Conservation (phyloP, 1,140 invertebrate genomes). For the Zaprionus capensis region DNA sequence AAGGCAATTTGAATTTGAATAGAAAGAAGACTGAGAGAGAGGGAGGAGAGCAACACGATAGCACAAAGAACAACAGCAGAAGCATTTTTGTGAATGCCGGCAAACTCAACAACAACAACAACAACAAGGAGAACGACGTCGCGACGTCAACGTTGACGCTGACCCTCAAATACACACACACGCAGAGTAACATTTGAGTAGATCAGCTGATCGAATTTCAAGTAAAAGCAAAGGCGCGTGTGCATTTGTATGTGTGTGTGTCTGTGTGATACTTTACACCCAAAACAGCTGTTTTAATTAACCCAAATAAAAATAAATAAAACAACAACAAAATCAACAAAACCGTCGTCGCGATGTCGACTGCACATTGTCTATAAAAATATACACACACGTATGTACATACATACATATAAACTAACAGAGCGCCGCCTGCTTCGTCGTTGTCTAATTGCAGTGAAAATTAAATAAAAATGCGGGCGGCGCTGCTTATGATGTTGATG, state of each 20-base stretch:
- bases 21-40: constrained; percentile 23
- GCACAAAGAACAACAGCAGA: constrained; percentile 14
- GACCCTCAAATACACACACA: constrained; percentile 51
- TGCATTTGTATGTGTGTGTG: constrained; percentile 25
- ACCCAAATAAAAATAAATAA: constrained; percentile 62
- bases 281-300: constrained; percentile 80
- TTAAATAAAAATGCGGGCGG: constrained; percentile 43
- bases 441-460: constrained; percentile 45
- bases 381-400: constrained; percentile 29
- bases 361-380: constrained; percentile 35
- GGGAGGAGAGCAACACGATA: constrained; percentile 32
- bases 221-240: constrained; percentile 33
- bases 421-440: background rate
- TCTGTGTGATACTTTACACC: constrained; percentile 49
- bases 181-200: constrained; percentile 14
- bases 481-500: constrained; percentile 19
- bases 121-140: constrained; percentile 17
- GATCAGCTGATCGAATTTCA: constrained; percentile 80
- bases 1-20: constrained; percentile 69
- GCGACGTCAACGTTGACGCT: constrained; percentile 45
- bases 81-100: constrained; percentile 48
- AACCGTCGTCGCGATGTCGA: constrained; percentile 1
- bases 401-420: background rate
- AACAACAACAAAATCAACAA: constrained; percentile 16
- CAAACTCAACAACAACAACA: constrained; percentile 20